Conservation (phyloP, 2,888 invertebrate species). For the Aphodius sticticus region DNA sequence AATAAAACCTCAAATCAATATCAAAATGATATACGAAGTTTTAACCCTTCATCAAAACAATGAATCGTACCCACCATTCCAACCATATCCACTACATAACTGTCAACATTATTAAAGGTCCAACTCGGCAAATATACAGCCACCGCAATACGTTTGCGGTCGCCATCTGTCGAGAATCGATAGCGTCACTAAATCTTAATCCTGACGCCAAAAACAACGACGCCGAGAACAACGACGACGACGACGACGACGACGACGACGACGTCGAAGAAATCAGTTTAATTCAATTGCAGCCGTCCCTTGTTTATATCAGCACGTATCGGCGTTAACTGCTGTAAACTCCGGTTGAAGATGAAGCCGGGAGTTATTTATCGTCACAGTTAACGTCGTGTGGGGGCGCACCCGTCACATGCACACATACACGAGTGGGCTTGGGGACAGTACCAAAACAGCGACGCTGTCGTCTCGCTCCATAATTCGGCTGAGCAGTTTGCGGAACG, state of each 20-base stretch:
- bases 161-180: background rate
- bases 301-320: slow-evolving; percentile 27
- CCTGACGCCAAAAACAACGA: background rate
- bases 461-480: slow-evolving; percentile 25
- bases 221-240: background rate
- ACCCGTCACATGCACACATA: background rate
- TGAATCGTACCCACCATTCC: too few species aligned
- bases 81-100: background rate
- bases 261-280: slow-evolving; percentile 27
- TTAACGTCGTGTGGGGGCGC: slow-evolving; percentile 18
- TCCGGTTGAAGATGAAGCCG: slow-evolving; percentile 18
- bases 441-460: background rate
- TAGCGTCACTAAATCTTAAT: background rate
- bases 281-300: slow-evolving; percentile 32
- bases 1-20: background rate
- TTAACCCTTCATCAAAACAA: background rate
- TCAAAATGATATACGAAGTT: background rate
- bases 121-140: background rate
- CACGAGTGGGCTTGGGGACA: background rate
- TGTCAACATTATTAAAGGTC: background rate
- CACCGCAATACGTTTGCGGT: background rate
- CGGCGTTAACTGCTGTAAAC: slow-evolving; percentile 18
- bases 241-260: slow-evolving; percentile 18
- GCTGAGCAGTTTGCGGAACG: slow-evolving; percentile 23
- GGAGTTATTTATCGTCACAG: slow-evolving; percentile 23